Evolutionary conservation across 2,888 invertebrate genomes (phyloP), one percentile per base, ranked within the genome.

Genomic region (Dorcus hopei): DNA sequence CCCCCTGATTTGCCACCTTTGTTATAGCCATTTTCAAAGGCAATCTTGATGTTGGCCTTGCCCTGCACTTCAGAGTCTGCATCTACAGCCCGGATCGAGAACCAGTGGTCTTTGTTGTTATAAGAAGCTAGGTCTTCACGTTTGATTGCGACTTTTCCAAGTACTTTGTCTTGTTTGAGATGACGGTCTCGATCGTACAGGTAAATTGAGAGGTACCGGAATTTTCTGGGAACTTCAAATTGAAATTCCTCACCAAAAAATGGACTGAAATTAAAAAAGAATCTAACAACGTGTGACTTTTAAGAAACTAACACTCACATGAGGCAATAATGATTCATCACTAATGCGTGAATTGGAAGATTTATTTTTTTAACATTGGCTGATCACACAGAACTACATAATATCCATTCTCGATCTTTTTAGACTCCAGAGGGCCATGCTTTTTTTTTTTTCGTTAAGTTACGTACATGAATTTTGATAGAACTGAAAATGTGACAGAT

Each of bases 211-310:
- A 95, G 84, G 80, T 90, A 92, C 69, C 95, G 87, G 81, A 95
- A 95, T 78, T 89, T 86, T 70, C 93, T 83, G 51, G 95, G 95
- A 67, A 95, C 92, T 79, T 94, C 93, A 76, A 95, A 95, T 77
- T 93, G 91, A 81, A 93, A 95, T 79, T 95, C 95, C 77, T 95
- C 95, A 62, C 93, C 93, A 78, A 93, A 95, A 80, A 94, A 95
- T 66, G 95, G 94, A 77, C 90, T 90, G 79, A 67, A 84, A 88
- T 49, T 59, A 23, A 59, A 33, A 33, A 33, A 33, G 26, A 33
- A 33, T 33, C 26, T 33, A 33, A 33, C 19, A 19, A 19, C 3
- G 19, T 19, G 3, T 19, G 19, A 19, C 19, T 19, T 14, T 14
- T 19, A 19, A 19, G 19, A 19, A 19, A 19, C 1, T 19, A 19